phyloP scores from a whole-genome alignment of 2,888 invertebrate genomes.

The Peribatodes rhomboidaria region DNA sequence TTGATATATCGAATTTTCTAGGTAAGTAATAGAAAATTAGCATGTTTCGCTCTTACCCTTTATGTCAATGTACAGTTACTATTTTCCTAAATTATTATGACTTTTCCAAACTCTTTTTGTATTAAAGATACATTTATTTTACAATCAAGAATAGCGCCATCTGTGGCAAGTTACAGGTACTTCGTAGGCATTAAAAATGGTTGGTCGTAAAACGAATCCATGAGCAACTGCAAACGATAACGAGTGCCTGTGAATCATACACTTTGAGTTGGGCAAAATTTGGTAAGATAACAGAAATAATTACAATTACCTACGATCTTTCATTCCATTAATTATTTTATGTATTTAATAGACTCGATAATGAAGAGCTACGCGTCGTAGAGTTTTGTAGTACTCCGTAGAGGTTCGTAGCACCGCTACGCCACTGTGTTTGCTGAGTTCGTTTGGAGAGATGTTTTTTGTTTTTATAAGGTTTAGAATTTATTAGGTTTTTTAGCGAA shows the following conservation, averaged over 20 bases:
- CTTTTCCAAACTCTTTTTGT: background rate
- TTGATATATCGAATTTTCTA: background rate
- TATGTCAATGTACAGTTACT: too few relatives aligned
- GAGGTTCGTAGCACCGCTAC: constrained; percentile 20
- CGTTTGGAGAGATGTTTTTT: background rate
- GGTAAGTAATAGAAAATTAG: background rate
- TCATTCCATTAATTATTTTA: too few relatives aligned
- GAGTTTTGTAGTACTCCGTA: background rate
- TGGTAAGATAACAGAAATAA: too few relatives aligned
- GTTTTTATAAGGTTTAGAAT: background rate
- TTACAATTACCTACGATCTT: too few relatives aligned
- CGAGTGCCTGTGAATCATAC: too few relatives aligned
- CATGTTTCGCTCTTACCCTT: background rate
- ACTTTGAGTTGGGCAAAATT: too few relatives aligned
- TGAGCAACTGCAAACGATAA: background rate
- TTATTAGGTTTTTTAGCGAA: background rate
- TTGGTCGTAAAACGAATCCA: background rate
- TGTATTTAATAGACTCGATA: background rate
- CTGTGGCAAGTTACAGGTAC: constrained; percentile 32
- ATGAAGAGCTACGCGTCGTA: constrained; percentile 8
- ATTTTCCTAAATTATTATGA: background rate
- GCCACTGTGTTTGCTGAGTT: background rate
- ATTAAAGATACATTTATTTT: background rate
- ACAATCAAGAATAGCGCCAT: constrained; percentile 33
- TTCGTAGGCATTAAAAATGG: constrained; percentile 11